Evolutionary conservation across 2,797 vertebrate species (phyloP).

Genomic region (Australoheros facetus): DNA sequence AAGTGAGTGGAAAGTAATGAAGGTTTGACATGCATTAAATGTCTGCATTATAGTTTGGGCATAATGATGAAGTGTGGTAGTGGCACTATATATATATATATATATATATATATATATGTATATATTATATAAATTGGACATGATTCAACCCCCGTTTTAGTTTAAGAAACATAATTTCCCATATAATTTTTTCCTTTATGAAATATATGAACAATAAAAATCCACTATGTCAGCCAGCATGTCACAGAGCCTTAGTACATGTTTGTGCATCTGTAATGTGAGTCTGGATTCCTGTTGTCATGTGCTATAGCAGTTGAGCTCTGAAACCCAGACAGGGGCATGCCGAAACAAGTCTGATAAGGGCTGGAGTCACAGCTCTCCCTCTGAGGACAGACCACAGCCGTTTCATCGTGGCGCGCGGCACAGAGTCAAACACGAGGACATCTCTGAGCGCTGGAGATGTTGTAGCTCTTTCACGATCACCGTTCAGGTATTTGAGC

Average conservation of each 20-base stretch:
- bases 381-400: conserved; percentile 55
- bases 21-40: neutral
- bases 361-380: conserved; percentile 46
- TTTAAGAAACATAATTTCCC: neutral
- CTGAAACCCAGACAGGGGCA: conserved; percentile 53
- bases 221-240: conserved; percentile 4
- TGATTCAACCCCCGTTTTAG: neutral
- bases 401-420: conserved; percentile 40
- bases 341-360: conserved; percentile 71
- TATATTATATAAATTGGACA: neutral
- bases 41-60: neutral
- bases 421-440: conserved; percentile 48
- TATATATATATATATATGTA: no score
- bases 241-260: neutral
- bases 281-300: conserved; percentile 50
- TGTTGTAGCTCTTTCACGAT: conserved; percentile 26
- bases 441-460: conserved; percentile 25
- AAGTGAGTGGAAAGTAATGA: conserved; percentile 5
- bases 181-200: neutral
- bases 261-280: conserved; percentile 40
- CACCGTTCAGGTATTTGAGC: conserved; percentile 15
- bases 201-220: conserved; percentile 7
- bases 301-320: conserved; percentile 41
- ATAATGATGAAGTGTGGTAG: neutral
- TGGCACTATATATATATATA: neutral